Evolutionary conservation across 2,113 vertebrate genomes (phyloP).

Genomic region (Haliaeetus leucogaster): DNA sequence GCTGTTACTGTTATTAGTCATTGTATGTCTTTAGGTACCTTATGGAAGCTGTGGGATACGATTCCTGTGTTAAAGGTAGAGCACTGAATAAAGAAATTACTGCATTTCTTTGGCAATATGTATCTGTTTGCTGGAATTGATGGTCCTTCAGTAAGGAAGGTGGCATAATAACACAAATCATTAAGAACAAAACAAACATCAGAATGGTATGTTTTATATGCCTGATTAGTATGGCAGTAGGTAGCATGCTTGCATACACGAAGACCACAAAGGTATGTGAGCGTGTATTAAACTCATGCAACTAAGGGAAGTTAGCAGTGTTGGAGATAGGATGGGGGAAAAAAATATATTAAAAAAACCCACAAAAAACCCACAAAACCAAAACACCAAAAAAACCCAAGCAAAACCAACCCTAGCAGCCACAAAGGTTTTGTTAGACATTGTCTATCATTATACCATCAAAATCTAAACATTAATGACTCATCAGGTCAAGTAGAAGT

Average conservation of each 20-base stretch:
- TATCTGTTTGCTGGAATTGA: background rate
- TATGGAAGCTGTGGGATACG: background rate
- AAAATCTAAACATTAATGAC: background rate
- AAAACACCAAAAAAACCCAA: background rate
- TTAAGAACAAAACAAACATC: background rate
- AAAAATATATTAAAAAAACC: too few species aligned
- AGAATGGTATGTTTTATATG: accelerated
- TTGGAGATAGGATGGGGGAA: background rate
- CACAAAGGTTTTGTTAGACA: background rate
- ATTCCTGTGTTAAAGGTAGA: background rate
- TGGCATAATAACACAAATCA: background rate
- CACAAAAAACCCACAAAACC: too few species aligned
- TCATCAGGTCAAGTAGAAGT: background rate
- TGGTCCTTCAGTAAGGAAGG: background rate
- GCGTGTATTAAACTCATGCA: background rate
- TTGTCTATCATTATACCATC: background rate
- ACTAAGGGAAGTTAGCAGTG: background rate
- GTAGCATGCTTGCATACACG: background rate
- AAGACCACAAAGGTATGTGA: background rate
- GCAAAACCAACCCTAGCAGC: background rate
- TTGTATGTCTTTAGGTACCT: background rate
- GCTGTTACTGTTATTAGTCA: background rate
- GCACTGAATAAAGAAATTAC: background rate
- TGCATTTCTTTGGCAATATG: background rate
- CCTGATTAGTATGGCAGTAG: background rate